Percentiles rank a stretch among this genome's conserved stretches.
phyloP scores from a whole-genome alignment of 2,888 invertebrate genomes.

The Metacarcinus magister region DNA sequence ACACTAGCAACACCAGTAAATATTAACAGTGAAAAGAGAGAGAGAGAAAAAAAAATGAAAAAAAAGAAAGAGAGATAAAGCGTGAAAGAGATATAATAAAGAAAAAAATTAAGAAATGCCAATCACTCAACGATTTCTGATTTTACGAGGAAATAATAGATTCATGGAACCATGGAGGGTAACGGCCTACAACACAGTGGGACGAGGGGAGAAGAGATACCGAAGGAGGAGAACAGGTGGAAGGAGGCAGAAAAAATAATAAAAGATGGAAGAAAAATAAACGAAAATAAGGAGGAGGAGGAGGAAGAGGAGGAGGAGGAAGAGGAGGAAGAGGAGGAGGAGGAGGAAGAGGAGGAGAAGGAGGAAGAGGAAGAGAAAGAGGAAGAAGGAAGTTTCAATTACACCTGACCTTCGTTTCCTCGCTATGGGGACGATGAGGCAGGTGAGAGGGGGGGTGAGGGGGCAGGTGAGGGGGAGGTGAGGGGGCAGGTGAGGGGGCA shows the following conservation, averaged over 20 bases:
- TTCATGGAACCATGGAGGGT: no score
- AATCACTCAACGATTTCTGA: no score
- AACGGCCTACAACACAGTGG: no score
- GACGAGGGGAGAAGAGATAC: no score
- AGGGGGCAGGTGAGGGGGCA: no score
- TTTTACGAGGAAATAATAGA: no score
- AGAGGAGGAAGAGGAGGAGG: not conserved
- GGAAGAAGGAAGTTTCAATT: not conserved
- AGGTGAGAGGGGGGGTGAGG: not conserved
- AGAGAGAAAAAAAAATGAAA: not conserved
- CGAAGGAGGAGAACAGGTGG: not conserved
- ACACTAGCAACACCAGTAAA: not conserved
- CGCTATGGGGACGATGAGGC: not conserved
- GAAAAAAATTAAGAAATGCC: no score
- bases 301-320: not conserved
- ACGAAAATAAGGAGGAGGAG: no score
- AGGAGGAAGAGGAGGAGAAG: not conserved
- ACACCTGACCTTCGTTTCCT: not conserved
- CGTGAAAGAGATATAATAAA: not conserved
- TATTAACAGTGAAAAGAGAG: not conserved
- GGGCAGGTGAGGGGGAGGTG: no score
- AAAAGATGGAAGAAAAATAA: no score
- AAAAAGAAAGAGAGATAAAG: not conserved
- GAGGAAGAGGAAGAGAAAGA: constrained; percentile 5
- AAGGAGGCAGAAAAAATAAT: no score